phyloP scores from a whole-genome alignment of 2,888 invertebrate genomes.

The Rhyacophila evoluta region DNA sequence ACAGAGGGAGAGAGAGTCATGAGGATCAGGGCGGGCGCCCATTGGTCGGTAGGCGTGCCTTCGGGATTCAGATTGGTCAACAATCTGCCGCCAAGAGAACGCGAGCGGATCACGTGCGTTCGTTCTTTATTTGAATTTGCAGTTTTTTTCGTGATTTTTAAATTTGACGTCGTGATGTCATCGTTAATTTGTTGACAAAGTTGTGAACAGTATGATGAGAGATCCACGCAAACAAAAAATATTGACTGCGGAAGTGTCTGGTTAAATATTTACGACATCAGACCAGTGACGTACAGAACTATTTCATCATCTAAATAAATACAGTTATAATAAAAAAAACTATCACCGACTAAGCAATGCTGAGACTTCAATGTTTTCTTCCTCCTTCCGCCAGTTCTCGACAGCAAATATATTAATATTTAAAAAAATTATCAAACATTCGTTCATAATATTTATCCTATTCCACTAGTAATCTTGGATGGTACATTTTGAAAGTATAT shows the following conservation, averaged over 20 bases:
- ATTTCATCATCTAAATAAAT: no score
- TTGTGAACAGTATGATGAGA: neutral
- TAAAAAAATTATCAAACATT: no score
- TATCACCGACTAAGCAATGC: no score
- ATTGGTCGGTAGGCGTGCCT: constrained; percentile 64
- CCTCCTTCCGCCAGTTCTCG: no score
- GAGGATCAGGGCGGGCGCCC: constrained; percentile 61
- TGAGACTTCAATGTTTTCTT: no score
- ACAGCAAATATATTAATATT: no score
- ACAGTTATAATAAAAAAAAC: no score
- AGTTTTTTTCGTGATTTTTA: neutral
- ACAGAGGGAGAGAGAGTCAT: constrained; percentile 60
- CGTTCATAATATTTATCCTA: no score
- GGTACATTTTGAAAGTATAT: no score
- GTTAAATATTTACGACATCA: no score
- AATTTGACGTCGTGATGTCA: neutral
- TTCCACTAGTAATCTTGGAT: no score
- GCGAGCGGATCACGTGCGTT: neutral
- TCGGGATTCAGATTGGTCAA: constrained; percentile 43
- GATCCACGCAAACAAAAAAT: neutral
- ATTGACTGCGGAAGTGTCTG: neutral
- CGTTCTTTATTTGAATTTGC: neutral
- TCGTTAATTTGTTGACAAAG: neutral
- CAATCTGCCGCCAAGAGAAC: neutral
- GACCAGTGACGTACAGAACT: no score